Evolutionary conservation across 1,140 invertebrate genomes (phyloP).

Genomic region (Popillia japonica): DNA sequence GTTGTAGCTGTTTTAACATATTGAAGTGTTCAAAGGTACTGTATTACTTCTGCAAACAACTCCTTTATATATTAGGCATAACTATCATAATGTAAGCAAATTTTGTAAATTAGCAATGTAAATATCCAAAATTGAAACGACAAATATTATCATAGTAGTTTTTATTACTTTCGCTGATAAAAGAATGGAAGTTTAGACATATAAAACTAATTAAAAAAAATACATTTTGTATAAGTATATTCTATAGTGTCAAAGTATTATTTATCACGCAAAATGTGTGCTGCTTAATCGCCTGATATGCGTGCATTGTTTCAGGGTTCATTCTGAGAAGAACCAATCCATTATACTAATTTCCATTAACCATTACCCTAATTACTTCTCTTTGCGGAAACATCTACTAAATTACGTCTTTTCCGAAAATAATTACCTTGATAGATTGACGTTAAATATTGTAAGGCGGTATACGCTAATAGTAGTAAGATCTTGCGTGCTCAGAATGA

Average conservation of each 20-base stretch:
- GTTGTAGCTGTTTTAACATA: not conserved
- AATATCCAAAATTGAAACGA: not conserved
- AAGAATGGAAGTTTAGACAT: not conserved
- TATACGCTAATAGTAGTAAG: too few species aligned
- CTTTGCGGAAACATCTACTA: too few species aligned
- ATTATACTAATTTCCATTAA: too few species aligned
- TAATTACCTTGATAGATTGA: too few species aligned
- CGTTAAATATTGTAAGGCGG: too few species aligned
- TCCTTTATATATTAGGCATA: conserved; percentile 13
- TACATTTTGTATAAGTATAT: not conserved
- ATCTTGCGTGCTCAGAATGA: too few species aligned
- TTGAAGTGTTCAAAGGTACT: not conserved
- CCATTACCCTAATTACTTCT: too few species aligned
- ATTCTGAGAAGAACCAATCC: too few species aligned
- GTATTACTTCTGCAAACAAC: not conserved
- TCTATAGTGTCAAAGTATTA: not conserved
- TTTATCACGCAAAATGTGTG: too few species aligned
- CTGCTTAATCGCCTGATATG: too few species aligned
- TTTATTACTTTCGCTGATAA: conserved; percentile 22
- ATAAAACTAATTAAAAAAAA: not conserved
- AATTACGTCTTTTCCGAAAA: too few species aligned
- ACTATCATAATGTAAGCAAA: conserved; percentile 15
- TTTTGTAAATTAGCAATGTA: conserved; percentile 9
- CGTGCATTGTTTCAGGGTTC: too few species aligned
- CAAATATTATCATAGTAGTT: conserved; percentile 10